Base-by-base conservation (phyloP, 2,888 invertebrate species). In the Halocaridina rubra region DNA sequence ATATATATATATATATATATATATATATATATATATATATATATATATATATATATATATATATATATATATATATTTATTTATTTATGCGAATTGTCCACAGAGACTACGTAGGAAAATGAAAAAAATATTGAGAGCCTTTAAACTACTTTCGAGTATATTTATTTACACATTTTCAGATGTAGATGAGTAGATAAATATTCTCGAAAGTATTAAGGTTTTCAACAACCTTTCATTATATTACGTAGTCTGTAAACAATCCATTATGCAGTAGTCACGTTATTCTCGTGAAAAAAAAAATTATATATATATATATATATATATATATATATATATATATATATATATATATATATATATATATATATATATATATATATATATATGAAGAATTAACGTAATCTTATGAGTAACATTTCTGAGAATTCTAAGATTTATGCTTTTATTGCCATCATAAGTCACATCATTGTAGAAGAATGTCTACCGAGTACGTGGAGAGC, bases 1-100 rank as follows among this genome's bases (percentile, higher is more conserved):
- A 3, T 69, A 29, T 13, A 24, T 13, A 19, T 24, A 4, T 24
- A 61, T 61, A 61, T 61, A 61, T 61, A 61, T 61, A 61, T 61
- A 61, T 61, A 61, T 61, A 61, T 61, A 61, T 61, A 61, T 61
- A 61, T 61, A 61, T 61, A 61, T 61, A 61, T 61, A 61, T 61
- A 16, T 61, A 61, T 69, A 69, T 69, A 69, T 69, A 69, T 69
- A 69, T 69, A 69, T 69, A 69, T 69, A 69, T 22, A 61, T 61
- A 61, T 61, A 61, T 61, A 61, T 61, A 61, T 61, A 61, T 61
- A 61, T 61, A 61, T 61, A 61, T 61, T 19, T 61, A 61, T 61
- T 19, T n/a, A n/a, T 61, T 46, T 46, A 46, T 46, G 13, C 13
- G 13, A 10, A n/a, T n/a, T 61, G 19, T 19, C 16, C 22, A 61